Conservation (phyloP, 2,888 invertebrate genomes). For the Galeopsomyia nigrocyanea region DNA sequence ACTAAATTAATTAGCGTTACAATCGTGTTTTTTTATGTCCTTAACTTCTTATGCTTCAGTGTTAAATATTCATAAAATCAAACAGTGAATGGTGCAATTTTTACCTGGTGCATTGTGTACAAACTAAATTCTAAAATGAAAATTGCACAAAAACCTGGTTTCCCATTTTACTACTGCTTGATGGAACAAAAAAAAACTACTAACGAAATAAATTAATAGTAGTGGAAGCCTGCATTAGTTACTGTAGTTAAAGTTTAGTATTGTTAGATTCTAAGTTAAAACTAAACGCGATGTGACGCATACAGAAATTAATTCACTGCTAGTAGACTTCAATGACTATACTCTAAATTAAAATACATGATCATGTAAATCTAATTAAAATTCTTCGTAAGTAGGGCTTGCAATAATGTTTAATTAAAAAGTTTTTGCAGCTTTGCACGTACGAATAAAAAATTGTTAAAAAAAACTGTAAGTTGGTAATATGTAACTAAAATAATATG, state of each 20-base stretch:
- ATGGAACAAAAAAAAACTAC: constrained; percentile 35
- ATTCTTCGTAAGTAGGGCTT: neutral
- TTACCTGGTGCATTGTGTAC: constrained; percentile 22
- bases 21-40: constrained; percentile 5
- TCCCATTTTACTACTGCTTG: constrained; percentile 16
- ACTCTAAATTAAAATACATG: constrained; percentile 15
- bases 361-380: constrained; percentile 11
- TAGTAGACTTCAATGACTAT: constrained; percentile 27
- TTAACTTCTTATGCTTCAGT: constrained; percentile 19
- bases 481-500: neutral
- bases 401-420: neutral
- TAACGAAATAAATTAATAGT: constrained; percentile 39
- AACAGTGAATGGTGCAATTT: constrained; percentile 18
- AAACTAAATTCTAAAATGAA: constrained; percentile 37
- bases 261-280: constrained; percentile 34
- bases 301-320: constrained; percentile 19
- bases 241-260: constrained; percentile 23
- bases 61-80: constrained; percentile 31
- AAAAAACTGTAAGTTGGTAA: neutral
- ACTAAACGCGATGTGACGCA: constrained; percentile 18
- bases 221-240: constrained; percentile 39
- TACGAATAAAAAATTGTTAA: neutral
- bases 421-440: neutral
- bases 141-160: constrained; percentile 48
- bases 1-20: constrained; percentile 27